phyloP scores from a whole-genome alignment of 1,140 invertebrate species.

The Cherax quadricarinatus region DNA sequence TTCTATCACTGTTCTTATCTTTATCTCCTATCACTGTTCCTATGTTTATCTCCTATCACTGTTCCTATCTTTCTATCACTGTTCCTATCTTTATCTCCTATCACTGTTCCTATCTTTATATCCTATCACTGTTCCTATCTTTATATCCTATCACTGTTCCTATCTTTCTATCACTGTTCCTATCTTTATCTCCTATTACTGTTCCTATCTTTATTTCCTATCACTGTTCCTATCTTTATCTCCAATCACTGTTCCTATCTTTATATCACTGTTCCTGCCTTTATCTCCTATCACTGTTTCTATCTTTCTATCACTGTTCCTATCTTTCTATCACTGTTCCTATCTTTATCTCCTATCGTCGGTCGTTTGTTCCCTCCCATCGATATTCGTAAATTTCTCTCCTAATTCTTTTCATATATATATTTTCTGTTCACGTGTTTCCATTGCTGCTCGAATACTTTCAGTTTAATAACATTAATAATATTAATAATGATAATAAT shows the following conservation, averaged over 20 bases:
- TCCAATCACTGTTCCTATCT: background rate
- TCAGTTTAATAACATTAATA: no score
- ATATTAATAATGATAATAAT: no score
- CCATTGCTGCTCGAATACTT: no score
- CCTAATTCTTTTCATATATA: no score
- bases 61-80: background rate
- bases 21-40: background rate
- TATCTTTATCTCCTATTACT: background rate
- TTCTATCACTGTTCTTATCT: background rate
- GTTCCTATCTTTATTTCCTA: no score
- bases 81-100: no score
- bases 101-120: background rate
- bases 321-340: background rate
- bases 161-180: no score
- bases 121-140: background rate
- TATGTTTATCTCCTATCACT: background rate
- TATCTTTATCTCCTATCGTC: background rate
- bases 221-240: background rate
- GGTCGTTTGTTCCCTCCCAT: no score
- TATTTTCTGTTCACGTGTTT: no score
- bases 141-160: background rate
- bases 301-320: background rate
- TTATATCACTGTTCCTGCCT: background rate
- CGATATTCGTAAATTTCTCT: no score
- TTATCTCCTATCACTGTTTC: background rate